Conservation (phyloP, 1,140 invertebrate genomes). For the Drosophila tristis region DNA sequence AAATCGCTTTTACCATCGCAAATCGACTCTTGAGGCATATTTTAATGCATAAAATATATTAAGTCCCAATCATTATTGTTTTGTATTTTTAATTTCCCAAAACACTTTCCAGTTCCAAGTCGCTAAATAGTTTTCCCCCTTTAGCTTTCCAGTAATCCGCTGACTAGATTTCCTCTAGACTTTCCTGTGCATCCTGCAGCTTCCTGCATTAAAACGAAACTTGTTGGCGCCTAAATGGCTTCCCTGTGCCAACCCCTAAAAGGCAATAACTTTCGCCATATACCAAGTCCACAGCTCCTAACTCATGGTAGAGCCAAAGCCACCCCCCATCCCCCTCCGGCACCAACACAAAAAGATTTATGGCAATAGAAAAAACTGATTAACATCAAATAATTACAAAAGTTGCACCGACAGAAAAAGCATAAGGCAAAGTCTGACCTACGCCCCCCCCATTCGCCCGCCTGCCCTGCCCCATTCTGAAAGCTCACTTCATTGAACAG, state of each 20-base stretch:
- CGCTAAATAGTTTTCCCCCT: no score
- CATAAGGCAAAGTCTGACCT: slow-evolving; percentile 61
- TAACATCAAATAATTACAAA: slow-evolving; percentile 84
- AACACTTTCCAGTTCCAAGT: no score
- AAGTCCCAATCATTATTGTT: no score
- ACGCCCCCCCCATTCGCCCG: slow-evolving; percentile 1
- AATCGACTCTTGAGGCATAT: no score
- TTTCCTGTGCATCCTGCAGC: not conserved
- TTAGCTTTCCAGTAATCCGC: not conserved
- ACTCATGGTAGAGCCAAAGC: not conserved
- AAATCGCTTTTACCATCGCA: no score
- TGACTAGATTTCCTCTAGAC: no score
- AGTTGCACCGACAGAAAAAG: slow-evolving; percentile 65
- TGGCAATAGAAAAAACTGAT: slow-evolving; percentile 72
- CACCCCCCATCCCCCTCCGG: not conserved
- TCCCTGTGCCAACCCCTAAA: not conserved
- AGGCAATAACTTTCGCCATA: slow-evolving; percentile 49
- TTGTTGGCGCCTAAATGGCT: slow-evolving; percentile 16
- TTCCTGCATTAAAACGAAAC: slow-evolving; percentile 20
- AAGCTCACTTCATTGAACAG: slow-evolving; percentile 70
- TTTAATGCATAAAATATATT: no score
- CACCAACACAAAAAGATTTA: slow-evolving; percentile 52
- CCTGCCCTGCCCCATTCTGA: slow-evolving; percentile 4
- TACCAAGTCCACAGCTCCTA: slow-evolving; percentile 3
- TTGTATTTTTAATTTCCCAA: no score